phyloP scores from a whole-genome alignment of 1,140 invertebrate species.

The Temnothorax curvispinosus region DNA sequence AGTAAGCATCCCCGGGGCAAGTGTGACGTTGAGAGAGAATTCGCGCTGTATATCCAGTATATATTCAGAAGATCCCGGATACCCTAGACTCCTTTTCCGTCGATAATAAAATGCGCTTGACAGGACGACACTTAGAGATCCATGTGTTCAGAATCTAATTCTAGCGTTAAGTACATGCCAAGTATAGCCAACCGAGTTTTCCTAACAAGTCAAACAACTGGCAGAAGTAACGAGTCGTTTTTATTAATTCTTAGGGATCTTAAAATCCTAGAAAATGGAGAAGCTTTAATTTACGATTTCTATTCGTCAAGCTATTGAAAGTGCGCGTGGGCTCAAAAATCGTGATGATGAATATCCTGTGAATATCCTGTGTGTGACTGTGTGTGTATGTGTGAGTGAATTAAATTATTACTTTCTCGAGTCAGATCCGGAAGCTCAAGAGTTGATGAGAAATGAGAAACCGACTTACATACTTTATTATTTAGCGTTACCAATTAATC shows the following conservation, averaged over 20 bases:
- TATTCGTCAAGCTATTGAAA: background rate
- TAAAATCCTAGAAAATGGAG: background rate
- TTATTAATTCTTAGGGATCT: background rate
- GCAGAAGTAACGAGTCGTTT: background rate
- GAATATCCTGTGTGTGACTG: background rate
- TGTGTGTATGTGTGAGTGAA: background rate
- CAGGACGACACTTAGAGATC: slow-evolving; percentile 71
- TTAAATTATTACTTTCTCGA: slow-evolving; percentile 14
- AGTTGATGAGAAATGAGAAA: background rate
- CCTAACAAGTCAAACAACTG: slow-evolving; percentile 4
- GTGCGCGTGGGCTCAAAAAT: background rate
- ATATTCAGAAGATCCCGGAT: background rate
- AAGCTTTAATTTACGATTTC: background rate
- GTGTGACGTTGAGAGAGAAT: background rate
- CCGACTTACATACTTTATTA: slow-evolving; percentile 3
- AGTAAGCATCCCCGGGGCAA: slow-evolving; percentile 11
- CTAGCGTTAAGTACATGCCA: slow-evolving; percentile 70
- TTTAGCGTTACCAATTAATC: slow-evolving; percentile 14
- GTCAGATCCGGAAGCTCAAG: slow-evolving; percentile 7
- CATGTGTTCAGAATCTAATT: slow-evolving; percentile 73
- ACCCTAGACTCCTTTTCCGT: slow-evolving; percentile 56
- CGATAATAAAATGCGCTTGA: slow-evolving; percentile 73
- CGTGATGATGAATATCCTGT: background rate
- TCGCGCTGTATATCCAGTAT: background rate
- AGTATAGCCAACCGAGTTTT: slow-evolving; percentile 46